Evolutionary conservation across 1,140 invertebrate species (phyloP), one percentile per base, ranked within the genome.

Genomic region (Agrilus planipennis): DNA sequence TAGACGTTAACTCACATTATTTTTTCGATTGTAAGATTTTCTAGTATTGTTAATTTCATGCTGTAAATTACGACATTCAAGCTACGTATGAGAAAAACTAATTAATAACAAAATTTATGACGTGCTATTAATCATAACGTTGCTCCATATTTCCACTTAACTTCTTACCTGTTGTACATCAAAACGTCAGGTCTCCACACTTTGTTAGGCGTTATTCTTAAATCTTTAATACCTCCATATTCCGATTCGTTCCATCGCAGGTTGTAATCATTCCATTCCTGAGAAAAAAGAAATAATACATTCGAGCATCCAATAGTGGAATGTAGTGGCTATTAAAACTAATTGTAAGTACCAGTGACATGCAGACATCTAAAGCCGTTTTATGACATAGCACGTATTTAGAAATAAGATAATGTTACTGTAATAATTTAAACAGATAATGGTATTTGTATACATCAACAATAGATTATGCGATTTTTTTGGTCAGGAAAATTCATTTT

Each of bases 221-320:
- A 76, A 62, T 90, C 87, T 58, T 86, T 85, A 30, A 99, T 88
- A 32, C 85, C 84, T 10, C 91, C 92, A 61, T 85, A 98, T 51
- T 97, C 90, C 18, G 78, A 79, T 56, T 83, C 79, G 63, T 97
- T 92, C 94, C 94, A 99, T 59, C 81, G 75, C 32, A 98, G 71
- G 68, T 95, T 97, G 68, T 90, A 88, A 65, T 97, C 94, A 58
- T 81, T 89, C 94, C 94, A 99, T 73, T 91, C 89, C 91, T 96
- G 67, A 10, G 32, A n/a, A 36, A 4, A 22, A 21, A 32, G n/a
- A 12, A 36, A 36, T 23, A 6, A 21, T 4, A n/a, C n/a, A n/a
- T n/a, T 34, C 15, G 32, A 34, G 34, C 34, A 36, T 36, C 34
- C 34, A 36, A 36, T 21, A 22, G 21, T 32, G n/a, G n/a, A n/a